Base-by-base conservation (phyloP, 2,888 invertebrate genomes). In the Allophyes oxyacanthae region DNA sequence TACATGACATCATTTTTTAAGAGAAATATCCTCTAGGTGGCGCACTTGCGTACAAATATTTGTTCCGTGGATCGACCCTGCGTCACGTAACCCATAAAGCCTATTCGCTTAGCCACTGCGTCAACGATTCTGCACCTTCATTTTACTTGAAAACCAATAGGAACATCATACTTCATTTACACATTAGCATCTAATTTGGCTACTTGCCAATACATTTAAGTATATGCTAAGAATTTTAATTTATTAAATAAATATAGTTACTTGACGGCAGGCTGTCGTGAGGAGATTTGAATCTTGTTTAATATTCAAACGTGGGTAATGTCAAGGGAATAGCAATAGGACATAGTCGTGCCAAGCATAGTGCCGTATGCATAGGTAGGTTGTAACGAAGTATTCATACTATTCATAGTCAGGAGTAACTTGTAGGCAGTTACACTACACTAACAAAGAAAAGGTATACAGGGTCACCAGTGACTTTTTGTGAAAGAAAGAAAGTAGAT, bases 351-450 rank as follows among this genome's bases (percentile, higher is more conserved):
- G 43, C 20, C 37, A 32, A 45, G n/a, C 14, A 45, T 36, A 30
- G 37, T 56, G 42, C 46, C 38, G 34, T 56, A 48, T 48, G 44
- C 48, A 40, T 57, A 51, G 46, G 10, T 38, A 32, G 40, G 13
- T 13, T 49, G 54, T 45, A 69, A 64, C 64, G 64, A 64, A 34
- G 66, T 57, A 71, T 66, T 66, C 66, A 65, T 71, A 71, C 58
- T 51, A 51, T 37, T 48, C 57, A 37, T 20, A 13, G 43, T 13
- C 9, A 7, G n/a, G n/a, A 15, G 32, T 28, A 32, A 37, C 13
- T 42, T 55, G 11, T 41, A 2, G 7, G 13, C 26, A n/a, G 20
- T 3, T 20, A 20, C 20, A 20, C 2, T 20, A 20, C n/a, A n/a
- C n/a, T n/a, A n/a, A n/a, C n/a, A n/a, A n/a, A n/a, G n/a, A n/a